These are phyloP conservation scores for Osmoderma eremita DNA, from an alignment of 2,888 invertebrate species.

Conservation along the genomic window DNA sequence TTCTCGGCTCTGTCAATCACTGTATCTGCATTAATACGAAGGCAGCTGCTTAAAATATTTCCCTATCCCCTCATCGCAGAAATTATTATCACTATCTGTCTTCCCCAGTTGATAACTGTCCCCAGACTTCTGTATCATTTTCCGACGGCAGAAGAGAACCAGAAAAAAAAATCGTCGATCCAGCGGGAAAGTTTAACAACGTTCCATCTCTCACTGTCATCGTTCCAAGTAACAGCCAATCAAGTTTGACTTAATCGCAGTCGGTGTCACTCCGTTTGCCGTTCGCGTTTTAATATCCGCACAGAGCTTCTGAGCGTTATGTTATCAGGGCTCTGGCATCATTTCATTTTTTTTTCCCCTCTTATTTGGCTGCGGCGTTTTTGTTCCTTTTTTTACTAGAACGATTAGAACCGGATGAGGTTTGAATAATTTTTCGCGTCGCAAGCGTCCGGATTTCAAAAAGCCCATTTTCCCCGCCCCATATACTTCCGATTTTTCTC, in stretches of 20 bases:
- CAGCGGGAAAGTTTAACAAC: slow-evolving; percentile 24
- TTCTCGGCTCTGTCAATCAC: no score
- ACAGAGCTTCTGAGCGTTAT: slow-evolving; percentile 1
- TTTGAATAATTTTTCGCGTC: slow-evolving; percentile 30
- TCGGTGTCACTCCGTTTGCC: slow-evolving; percentile 21
- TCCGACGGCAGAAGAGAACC: neutral
- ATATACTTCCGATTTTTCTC: slow-evolving; percentile 10
- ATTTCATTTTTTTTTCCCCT: slow-evolving; percentile 27
- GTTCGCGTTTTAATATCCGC: slow-evolving; percentile 24
- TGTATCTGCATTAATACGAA: no score
- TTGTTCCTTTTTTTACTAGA: neutral
- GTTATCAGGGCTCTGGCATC: slow-evolving; percentile 21
- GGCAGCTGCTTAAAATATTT: no score
- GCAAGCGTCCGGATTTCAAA: slow-evolving; percentile 13
- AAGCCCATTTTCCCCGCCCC: slow-evolving; percentile 25
- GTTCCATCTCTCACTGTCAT: slow-evolving; percentile 18
- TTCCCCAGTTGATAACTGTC: no score
- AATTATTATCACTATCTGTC: no score
- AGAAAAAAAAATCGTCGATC: slow-evolving; percentile 4
- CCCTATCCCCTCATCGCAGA: no score
- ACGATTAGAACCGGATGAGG: slow-evolving; percentile 32
- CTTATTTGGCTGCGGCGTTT: slow-evolving; percentile 11
- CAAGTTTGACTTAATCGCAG: slow-evolving; percentile 32
- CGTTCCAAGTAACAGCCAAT: slow-evolving; percentile 20
- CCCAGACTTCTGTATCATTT: neutral